Evolutionary conservation across 2,888 invertebrate species (phyloP), one percentile per base, ranked within the genome.

Genomic region (Acleris emargana): DNA sequence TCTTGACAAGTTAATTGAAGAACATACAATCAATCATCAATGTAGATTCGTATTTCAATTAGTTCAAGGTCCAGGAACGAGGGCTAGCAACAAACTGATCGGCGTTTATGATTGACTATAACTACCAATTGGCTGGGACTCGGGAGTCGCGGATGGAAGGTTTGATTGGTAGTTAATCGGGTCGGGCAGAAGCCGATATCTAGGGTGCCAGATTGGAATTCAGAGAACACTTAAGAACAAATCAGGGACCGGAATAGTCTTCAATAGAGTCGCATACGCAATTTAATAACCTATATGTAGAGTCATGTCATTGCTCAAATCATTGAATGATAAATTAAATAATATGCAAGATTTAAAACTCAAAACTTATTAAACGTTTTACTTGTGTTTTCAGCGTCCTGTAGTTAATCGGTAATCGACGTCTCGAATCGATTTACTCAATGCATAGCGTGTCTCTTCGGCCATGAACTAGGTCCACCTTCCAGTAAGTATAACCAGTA

Each of bases 71-170:
- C 50, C 54, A 47, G 45, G 13, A 51, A 51, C 47, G 28, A 47
- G 32, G 25, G 25, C 42, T 45, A 32, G 20, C 45, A 45, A 66
- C 60, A 52, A 32, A 55, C 57, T 60, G 66, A 60, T 61, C 51
- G 66, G 45, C 42, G 55, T 55, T 47, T 61, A 60, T 60, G 55
- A 61, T 61, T 60, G 60, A 61, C 60, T 32, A 50, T 57, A 61
- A 66, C 60, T 60, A 51, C 55, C 66, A 66, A 66, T 66, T 55
- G 64, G 32, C n/a, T 17, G 43, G 50, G 45, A 60, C 54, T 42
- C 60, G 17, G 32, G 64, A 58, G 53, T 43, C 49, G 58, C 28
- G 28, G 66, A 61, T 18, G 50, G 54, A 55, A 60, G 55, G 55
- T 45, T 57, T 61, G 60, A 66, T 66, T 66, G 66, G 51, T 57